phyloP scores from a whole-genome alignment of 2,113 vertebrate genomes.

The Pseudopodoces humilis region DNA sequence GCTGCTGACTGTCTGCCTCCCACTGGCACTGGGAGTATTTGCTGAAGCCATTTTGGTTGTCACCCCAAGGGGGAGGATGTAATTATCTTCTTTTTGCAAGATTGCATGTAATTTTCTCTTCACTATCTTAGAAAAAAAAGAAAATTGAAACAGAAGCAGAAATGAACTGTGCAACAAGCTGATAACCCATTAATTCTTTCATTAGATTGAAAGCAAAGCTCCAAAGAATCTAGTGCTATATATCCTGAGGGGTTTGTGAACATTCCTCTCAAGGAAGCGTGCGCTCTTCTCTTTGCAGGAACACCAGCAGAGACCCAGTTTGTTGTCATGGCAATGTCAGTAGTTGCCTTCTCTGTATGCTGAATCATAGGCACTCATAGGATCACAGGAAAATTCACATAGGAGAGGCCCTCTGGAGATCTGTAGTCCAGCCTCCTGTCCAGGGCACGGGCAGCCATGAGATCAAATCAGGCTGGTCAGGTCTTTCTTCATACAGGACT shows the following conservation, averaged over 20 bases:
- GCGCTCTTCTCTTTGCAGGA: background rate
- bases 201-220: background rate
- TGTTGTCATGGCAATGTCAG: slow-evolving; percentile 37
- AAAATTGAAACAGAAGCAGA: background rate
- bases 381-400: background rate
- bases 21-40: background rate
- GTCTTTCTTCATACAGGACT: background rate
- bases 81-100: slow-evolving; percentile 33
- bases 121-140: background rate
- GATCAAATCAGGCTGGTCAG: background rate
- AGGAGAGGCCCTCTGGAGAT: background rate
- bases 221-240: background rate
- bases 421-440: background rate
- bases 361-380: background rate
- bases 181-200: slow-evolving; percentile 18
- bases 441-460: background rate
- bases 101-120: slow-evolving; percentile 1
- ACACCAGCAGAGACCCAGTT: background rate
- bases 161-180: background rate
- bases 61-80: background rate
- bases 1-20: background rate
- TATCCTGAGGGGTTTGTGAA: background rate
- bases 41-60: background rate
- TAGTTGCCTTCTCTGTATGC: background rate
- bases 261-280: background rate